Percentiles rank a stretch among this genome's conserved stretches.
Evolutionary conservation across 2,113 vertebrate genomes (phyloP).

Genomic region (Trematomus loennbergii): DNA sequence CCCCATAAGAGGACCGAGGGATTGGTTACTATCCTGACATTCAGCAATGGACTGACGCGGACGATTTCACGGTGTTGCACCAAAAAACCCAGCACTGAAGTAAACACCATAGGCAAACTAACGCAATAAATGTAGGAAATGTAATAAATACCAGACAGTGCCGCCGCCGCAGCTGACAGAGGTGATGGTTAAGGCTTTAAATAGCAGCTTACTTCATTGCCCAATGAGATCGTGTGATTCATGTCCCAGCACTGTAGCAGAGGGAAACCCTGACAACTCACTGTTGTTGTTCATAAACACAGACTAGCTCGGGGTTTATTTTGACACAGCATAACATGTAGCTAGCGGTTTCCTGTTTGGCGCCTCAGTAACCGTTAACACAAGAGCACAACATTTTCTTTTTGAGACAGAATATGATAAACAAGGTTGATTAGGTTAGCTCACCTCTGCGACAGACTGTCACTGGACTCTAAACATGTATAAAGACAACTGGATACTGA

Average conservation of each 20-base stretch:
- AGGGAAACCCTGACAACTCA: constrained; percentile 4
- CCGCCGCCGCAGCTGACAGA: not conserved
- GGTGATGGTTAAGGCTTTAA: constrained; percentile 36
- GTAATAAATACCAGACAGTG: not conserved
- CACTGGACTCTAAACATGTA: constrained; percentile 13
- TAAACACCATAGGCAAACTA: constrained; percentile 34
- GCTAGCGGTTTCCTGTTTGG: not conserved
- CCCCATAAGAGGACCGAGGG: constrained; percentile 17
- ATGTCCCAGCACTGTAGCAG: not conserved
- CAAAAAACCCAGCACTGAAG: constrained; percentile 19
- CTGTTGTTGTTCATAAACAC: not conserved
- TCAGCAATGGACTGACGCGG: constrained; percentile 15
- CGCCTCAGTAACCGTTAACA: not conserved
- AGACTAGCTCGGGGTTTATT: not conserved
- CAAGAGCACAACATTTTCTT: not conserved
- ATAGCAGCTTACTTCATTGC: constrained; percentile 52
- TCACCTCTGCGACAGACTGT: constrained; percentile 31
- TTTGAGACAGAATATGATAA: not conserved
- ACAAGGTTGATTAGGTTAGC: not conserved
- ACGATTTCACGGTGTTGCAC: constrained; percentile 45
- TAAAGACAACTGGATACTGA: too few relatives aligned
- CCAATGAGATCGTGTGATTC: constrained; percentile 17
- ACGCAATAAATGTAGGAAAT: not conserved
- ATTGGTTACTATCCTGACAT: constrained; percentile 34
- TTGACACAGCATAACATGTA: not conserved